Evolutionary conservation across 2,113 vertebrate species (phyloP), one percentile per base, ranked within the genome.

Genomic region (Tricholaema leucomelas): DNA sequence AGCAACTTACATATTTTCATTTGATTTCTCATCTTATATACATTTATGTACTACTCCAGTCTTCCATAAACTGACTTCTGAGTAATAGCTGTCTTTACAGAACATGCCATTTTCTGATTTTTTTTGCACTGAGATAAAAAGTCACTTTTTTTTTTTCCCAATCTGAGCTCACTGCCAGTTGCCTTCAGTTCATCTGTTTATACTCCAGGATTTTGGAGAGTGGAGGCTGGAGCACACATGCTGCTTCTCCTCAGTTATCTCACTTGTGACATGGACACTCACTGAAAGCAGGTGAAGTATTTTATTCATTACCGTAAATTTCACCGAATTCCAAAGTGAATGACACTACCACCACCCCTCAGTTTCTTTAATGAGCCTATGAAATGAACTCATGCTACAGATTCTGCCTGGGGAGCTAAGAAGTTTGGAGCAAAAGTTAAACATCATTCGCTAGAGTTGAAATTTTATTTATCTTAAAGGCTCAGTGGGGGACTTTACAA

Each of bases 21-120:
- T 90, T 93, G 52, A 83, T 91, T 94, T 88, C 27, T 78, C 15
- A 69, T 74, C n/a, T 80, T 90, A 71, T 10, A 77, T 48, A 67
- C 4, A 64, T 78, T 87, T 85, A 71, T 56, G 36, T 59, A 61
- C 36, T 63, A 64, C 44, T 92, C 19, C 21, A 64, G n/a, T 78
- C 48, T 77, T 90, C 58, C n/a, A 83, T 58, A 83, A 91, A 78
- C 21, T 61, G 65, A 75, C 48, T 84, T 92, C 48, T 86, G 65
- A 94, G 69, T 65, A 90, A 86, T 40, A 90, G 24, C 54, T 81
- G 19, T 25, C 65, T 92, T 91, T 72, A 50, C 9, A 61, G 38
- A 88, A 90, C 12, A 60, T 50, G n/a, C 8, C 7, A 48, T 80
- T 92, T 94, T 70, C 25, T 44, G 25, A 46, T 52, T 52, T 16